These are phyloP conservation scores for Pteria penguin DNA, from an alignment of 2,888 invertebrate genomes.

Conservation along the genomic window DNA sequence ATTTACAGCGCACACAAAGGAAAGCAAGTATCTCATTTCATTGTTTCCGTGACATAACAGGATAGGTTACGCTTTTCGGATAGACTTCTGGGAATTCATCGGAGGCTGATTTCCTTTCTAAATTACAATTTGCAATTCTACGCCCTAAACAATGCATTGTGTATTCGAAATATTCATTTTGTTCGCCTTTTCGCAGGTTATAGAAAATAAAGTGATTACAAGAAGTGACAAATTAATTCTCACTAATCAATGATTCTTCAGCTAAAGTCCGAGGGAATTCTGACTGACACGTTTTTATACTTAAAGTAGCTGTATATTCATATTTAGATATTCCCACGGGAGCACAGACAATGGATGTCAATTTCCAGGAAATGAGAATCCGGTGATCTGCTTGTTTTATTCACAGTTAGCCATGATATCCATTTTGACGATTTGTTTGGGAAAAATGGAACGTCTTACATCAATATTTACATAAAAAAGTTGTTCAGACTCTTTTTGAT, in stretches of 20 bases:
- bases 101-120: too few relatives aligned
- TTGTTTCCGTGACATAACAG: too few relatives aligned
- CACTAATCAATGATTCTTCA: not conserved
- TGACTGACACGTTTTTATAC: not conserved
- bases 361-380: not conserved
- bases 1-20: too few relatives aligned
- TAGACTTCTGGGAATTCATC: too few relatives aligned
- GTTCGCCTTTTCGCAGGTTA: not conserved
- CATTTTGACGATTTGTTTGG: too few relatives aligned
- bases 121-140: not conserved
- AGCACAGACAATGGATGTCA: not conserved
- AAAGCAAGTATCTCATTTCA: too few relatives aligned
- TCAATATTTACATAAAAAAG: too few relatives aligned
- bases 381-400: too few relatives aligned
- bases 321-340: not conserved
- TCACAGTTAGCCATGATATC: too few relatives aligned
- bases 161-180: not conserved
- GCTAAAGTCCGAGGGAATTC: not conserved
- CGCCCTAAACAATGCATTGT: not conserved
- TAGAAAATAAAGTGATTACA: not conserved
- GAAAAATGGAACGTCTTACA: too few relatives aligned
- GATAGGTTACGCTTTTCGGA: too few relatives aligned
- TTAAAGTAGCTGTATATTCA: not conserved
- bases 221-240: not conserved
- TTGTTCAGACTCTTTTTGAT: too few relatives aligned